phyloP scores from a whole-genome alignment of 2,888 invertebrate genomes.

The Agonopterix arenella region DNA sequence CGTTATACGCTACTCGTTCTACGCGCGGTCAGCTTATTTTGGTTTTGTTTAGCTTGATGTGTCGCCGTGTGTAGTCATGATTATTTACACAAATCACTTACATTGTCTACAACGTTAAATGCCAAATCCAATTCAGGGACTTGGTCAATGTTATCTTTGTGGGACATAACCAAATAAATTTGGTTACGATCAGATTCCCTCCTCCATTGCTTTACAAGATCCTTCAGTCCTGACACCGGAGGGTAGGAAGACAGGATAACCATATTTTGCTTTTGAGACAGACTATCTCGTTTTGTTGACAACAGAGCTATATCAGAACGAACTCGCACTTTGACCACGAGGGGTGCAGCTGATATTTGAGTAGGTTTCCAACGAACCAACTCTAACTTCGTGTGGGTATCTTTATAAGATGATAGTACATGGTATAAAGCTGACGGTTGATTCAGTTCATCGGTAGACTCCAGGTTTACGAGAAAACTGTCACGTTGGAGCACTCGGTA shows the following conservation, averaged over 20 bases:
- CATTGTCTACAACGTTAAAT: constrained; percentile 21
- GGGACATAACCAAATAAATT: constrained; percentile 32
- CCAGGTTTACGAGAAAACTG: constrained; percentile 25
- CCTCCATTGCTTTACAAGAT: constrained; percentile 30
- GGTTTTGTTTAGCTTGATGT: no score
- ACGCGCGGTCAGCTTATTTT: no score
- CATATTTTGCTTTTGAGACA: constrained; percentile 25
- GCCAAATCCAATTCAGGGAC: constrained; percentile 32
- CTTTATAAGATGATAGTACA: constrained; percentile 19
- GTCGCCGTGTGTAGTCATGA: no score
- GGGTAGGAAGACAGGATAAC: constrained; percentile 30
- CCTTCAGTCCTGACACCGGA: constrained; percentile 22
- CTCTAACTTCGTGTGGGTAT: constrained; percentile 16
- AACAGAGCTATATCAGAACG: constrained; percentile 23
- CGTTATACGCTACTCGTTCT: no score
- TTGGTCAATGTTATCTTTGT: constrained; percentile 25
- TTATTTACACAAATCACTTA: not conserved
- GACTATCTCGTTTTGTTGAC: constrained; percentile 15
- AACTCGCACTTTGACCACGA: constrained; percentile 20
- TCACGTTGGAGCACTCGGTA: constrained; percentile 19
- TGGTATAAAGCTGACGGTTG: constrained; percentile 21
- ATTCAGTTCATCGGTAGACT: constrained; percentile 9
- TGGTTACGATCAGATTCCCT: constrained; percentile 24
- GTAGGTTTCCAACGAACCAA: constrained; percentile 26
- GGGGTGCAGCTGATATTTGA: constrained; percentile 8